Base-by-base conservation (phyloP, 2,113 vertebrate species). In the Sciurus niger region DNA sequence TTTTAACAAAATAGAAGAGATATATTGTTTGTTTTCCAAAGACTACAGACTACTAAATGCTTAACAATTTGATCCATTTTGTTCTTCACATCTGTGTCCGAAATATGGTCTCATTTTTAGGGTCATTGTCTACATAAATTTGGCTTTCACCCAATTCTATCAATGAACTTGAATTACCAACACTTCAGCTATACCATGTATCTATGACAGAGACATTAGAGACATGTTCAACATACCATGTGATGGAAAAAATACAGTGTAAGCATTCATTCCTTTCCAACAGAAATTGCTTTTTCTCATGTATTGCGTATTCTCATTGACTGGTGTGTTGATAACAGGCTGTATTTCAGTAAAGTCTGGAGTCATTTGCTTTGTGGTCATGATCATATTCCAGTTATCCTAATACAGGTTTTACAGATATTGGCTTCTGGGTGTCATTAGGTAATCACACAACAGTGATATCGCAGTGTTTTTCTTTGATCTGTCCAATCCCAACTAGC, bases 261-360 rank as follows among this genome's bases (percentile, higher is more conserved):
- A 84, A 82, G 87, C 63, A 43, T 48, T 40, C 2, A 28, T 95
- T 78, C 12, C 13, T 87, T 82, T 60, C 37, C 32, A 68, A 87
- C 0, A 95, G 60, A 92, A 77, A 93, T 94, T 18, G 89, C 7
- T n/a, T 91, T 85, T 32, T 85, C 14, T 68, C 60, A 65, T 30
- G 2, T 85, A 77, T 1, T 65, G 40, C 4, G n/a, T 63, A 20
- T 78, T 46, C 25, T 87, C 51, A 84, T 63, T 90, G 65, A 90
- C 13, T 73, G 18, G 1, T 90, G 1, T 40, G 24, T 12, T 84
- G 28, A 18, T n/a, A 48, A 82, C 12, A 78, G 17, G 17, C 20
- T 24, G 8, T 67, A 48, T 93, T 84, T 78, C 25, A 60, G 13
- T 24, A 51, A 85, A 67, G 73, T 78, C 14, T 63, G 6, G 55